phyloP scores from a whole-genome alignment of 2,888 invertebrate species.

The Agriotes lineatus region DNA sequence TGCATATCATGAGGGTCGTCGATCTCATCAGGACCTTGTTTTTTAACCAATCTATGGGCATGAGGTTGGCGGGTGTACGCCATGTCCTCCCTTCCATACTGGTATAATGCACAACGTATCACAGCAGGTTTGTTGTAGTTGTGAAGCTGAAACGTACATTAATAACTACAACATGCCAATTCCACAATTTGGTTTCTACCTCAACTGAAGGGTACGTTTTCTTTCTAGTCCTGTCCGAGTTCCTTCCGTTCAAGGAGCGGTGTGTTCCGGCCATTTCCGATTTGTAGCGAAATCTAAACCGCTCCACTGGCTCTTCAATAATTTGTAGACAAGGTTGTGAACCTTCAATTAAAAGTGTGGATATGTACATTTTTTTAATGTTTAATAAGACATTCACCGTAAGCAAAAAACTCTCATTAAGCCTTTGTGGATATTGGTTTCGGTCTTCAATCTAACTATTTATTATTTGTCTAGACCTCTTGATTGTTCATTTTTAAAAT shows the following conservation, averaged over 20 bases:
- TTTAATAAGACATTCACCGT: too few relatives aligned
- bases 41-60: slow-evolving; percentile 79
- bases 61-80: slow-evolving; percentile 69
- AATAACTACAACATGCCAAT: neutral
- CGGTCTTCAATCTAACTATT: too few relatives aligned
- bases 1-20: slow-evolving; percentile 77
- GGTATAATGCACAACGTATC: slow-evolving; percentile 79
- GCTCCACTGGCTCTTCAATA: slow-evolving; percentile 80
- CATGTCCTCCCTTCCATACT: slow-evolving; percentile 67
- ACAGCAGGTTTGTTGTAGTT: slow-evolving; percentile 72
- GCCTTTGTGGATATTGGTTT: too few relatives aligned
- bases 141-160: slow-evolving; percentile 63
- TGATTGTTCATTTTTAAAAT: too few relatives aligned
- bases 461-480: too few relatives aligned
- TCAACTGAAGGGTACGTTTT: slow-evolving; percentile 83
- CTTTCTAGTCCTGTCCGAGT: slow-evolving; percentile 71
- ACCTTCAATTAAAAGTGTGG: too few relatives aligned
- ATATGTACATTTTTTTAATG: too few relatives aligned
- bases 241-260: slow-evolving; percentile 79
- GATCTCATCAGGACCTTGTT: slow-evolving; percentile 69
- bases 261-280: slow-evolving; percentile 92
- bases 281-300: slow-evolving; percentile 86
- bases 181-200: slow-evolving; percentile 63
- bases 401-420: too few relatives aligned
- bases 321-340: slow-evolving; percentile 74